Evolutionary conservation across 2,888 invertebrate genomes (phyloP).

Genomic region (Drosophila koepferae): DNA sequence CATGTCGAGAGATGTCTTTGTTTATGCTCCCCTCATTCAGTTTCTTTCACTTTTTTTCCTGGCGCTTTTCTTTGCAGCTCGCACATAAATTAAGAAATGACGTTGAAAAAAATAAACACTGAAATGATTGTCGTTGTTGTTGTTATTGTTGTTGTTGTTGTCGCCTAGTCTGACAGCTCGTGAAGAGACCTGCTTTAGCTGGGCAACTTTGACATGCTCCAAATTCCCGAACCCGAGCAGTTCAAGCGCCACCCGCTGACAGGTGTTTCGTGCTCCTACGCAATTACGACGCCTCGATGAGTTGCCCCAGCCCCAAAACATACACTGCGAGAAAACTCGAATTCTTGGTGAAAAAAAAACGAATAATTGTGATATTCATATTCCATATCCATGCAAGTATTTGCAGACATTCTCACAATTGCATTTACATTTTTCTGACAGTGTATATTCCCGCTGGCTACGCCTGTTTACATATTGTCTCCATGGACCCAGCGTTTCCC

Average conservation of each 20-base stretch:
- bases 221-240: conserved; percentile 21
- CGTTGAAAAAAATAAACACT: conserved; percentile 64
- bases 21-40: conserved; percentile 59
- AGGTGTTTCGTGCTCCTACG: conserved; percentile 60
- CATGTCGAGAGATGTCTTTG: conserved; percentile 59
- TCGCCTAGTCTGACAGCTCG: conserved; percentile 47
- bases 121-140: conserved; percentile 38
- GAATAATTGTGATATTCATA: too few species aligned
- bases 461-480: conserved; percentile 38
- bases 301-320: conserved; percentile 12
- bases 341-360: too few species aligned
- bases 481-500: conserved; percentile 22
- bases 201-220: conserved; percentile 41
- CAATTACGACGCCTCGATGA: conserved; percentile 66
- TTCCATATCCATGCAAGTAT: too few species aligned
- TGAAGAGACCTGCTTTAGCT: conserved; percentile 40
- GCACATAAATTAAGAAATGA: conserved; percentile 79
- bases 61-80: conserved; percentile 59
- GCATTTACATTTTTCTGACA: not conserved
- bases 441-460: conserved; percentile 17
- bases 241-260: conserved; percentile 61
- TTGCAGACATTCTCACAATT: not conserved
- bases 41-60: conserved; percentile 29
- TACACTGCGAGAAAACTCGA: conserved; percentile 30
- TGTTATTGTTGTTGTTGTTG: conserved; percentile 24